Conservation (phyloP, 1,140 invertebrate genomes). For the Drosophila tsacasi region DNA sequence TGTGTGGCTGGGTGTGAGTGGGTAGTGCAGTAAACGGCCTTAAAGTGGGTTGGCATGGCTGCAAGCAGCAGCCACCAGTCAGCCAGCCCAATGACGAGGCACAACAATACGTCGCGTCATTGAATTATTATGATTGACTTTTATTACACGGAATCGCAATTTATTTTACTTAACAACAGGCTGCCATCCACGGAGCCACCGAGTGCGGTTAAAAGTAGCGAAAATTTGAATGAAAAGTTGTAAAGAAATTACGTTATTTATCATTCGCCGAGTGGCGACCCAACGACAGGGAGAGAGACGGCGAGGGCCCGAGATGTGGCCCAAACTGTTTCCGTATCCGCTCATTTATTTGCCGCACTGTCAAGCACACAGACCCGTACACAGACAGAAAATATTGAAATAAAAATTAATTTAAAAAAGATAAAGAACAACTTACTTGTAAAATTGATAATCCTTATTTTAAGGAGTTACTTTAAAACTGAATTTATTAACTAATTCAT, state of each 20-base stretch:
- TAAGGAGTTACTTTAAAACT: neutral
- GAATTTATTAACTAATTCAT: neutral
- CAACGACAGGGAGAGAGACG: slow-evolving; percentile 3
- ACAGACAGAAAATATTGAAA: slow-evolving; percentile 6
- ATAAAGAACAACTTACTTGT: neutral
- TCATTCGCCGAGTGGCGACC: slow-evolving; percentile 66
- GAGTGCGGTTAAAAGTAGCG: slow-evolving; percentile 68
- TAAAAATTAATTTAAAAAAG: neutral
- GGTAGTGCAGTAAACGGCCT: slow-evolving; percentile 19
- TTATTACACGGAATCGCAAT: slow-evolving; percentile 82
- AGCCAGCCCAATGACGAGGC: slow-evolving; percentile 24
- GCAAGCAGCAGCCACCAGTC: slow-evolving; percentile 3
- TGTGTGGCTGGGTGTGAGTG: neutral
- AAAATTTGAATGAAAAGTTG: slow-evolving; percentile 79
- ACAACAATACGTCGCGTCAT: slow-evolving; percentile 68
- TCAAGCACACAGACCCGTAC: slow-evolving; percentile 58
- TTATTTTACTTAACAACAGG: slow-evolving; percentile 82
- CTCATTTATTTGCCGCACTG: slow-evolving; percentile 77
- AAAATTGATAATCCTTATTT: neutral
- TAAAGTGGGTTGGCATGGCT: slow-evolving; percentile 12
- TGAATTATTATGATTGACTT: slow-evolving; percentile 84
- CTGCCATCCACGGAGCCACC: slow-evolving; percentile 20
- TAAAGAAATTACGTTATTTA: slow-evolving; percentile 84
- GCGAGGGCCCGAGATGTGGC: slow-evolving; percentile 21
- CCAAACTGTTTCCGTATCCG: slow-evolving; percentile 79